Evolutionary conservation across 2,797 vertebrate genomes (phyloP), one percentile per base, ranked within the genome.

Genomic region (Macrochelys suwanniensis): DNA sequence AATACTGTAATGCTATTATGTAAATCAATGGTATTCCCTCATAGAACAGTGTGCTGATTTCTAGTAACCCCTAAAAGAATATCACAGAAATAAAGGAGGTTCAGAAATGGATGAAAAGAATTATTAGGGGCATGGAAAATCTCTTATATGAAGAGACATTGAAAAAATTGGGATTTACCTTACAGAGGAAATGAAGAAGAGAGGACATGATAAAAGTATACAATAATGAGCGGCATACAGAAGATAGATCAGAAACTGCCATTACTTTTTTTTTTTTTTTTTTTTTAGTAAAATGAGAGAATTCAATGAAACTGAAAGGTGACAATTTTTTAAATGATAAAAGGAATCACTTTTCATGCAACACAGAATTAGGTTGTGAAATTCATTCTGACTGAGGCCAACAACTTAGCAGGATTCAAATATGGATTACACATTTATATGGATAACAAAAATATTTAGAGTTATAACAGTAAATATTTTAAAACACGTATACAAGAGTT

Each of bases 121-220:
- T 86, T 17, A 80, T 45, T 23, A 68, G 17, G 21, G 11, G 2
- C 49, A 37, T 89, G 16, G 37, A 50, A 80, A 91, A 78, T 84
- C 59, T 85, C 33, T 89, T 85, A 74, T 23, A 65, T 8, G 23
- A 89, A 87, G 8, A 33, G 37, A 87, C 9, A 88, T 71, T 25
- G 54, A 84, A 93, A 88, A 5, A n/a, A 23, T 81, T 79, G 56
- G 54, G 51, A 83, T 88, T 94, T 93, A 11, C 93, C 16, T 92
- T 89, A 54, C 2, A 57, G 23, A 89, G 49, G n/a, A 82, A 26
- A 28, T 74, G 3, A n/a, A 65, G 82, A 82, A 92, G 94, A 89
- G 31, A 6, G 7, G 47, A 83, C 23, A 17, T 86, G 31, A 87
- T 17, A 11, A 1, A 94, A 80, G n/a, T 54, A n/a, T 84, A 37